Evolutionary conservation across 2,888 invertebrate genomes (phyloP), one percentile per base, ranked within the genome.

Genomic region (Nemoura dubitans): DNA sequence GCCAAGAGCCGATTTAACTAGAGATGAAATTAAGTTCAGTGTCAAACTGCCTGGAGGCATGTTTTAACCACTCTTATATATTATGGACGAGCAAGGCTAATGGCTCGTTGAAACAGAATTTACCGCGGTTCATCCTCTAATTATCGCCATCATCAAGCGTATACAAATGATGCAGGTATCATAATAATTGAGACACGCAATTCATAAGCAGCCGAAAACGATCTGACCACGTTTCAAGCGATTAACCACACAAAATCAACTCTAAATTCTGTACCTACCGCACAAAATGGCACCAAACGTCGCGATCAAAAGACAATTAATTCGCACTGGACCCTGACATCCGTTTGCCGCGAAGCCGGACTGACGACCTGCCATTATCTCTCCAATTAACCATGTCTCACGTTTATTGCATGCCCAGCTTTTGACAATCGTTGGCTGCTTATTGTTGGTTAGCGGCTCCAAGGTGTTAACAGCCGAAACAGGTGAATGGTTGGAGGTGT

Each of bases 381-480:
- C 10, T 3, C 21, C 59, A 59, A 59, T 59, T 59, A 59, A 59
- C 59, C 59, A 21, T 59, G 59, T 59, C 59, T 14, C 59, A 59
- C 59, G 59, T 59, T 59, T 7, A 59, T 59, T 10, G 59, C 59
- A n/a, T n/a, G 59, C 21, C 59, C 59, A 59, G 21, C 16, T 59
- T 59, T 59, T 59, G 59, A 59, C 59, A 59, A 59, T 59, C 59
- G 59, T 2, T 59, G 16, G 16, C 59, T 59, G 59, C 6, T 59
- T 59, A 59, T 59, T 59, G 59, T 59, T 59, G 59, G 59, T 59
- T 59, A 59, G 59, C n/a, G n/a, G n/a, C 28, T 78, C 25, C 78
- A 27, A 78, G 78, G 78, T 78, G 78, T 78, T 78, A 78, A 78
- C 78, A 78, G 25, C 14, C 21, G 14, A 59, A 59, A 59, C 59